Base-by-base conservation (phyloP, 2,888 invertebrate species). In the Acrobasis consociella region DNA sequence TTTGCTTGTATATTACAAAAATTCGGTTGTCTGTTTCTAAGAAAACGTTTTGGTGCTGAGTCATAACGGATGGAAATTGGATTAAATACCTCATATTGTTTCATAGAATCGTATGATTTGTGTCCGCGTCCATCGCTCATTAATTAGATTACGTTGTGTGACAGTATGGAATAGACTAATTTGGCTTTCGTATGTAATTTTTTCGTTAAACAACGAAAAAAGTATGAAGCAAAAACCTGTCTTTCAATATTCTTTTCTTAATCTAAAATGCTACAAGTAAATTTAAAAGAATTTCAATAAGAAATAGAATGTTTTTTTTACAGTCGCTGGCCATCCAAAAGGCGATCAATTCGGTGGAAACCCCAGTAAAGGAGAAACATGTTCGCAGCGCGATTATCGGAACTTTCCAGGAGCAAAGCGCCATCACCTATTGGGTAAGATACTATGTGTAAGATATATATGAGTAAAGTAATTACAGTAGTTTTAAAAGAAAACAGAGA, bases 351-450 rank as follows among this genome's bases (percentile, higher is more conserved):
- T 94, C 95, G 11, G 94, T 96, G 69, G 99, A 99, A 89, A 96
- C 96, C 9, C 98, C 99, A 1, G 96, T 99, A 0, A 99, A 99
- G 91, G 98, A 99, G 84, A 99, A 99, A 94, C 99, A 99, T 96
- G 98, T 99, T 52, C 95, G 99, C 72, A 97, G 96, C 80, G 96
- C 97, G 11, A 98, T 99, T 77, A 97, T 99, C 74, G 98, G 98
- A 39, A 98, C 98, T 17, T 98, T 97, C 86, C 97, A 97, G 80
- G 97, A 97, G 77, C 97, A 97, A 87, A 97, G 98, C 75, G 97
- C 97, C 11, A 94, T 95, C 79, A 96, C 97, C 17, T 99, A 99
- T 89, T 99, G 99, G 99, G 95, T 93, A 82, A 78, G 68, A 49
- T n/a, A 52, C 11, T 22, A 2, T 5, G 22, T 5, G 5, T n/a